Percentiles rank a stretch among this genome's conserved stretches.
Conservation (phyloP, 53 echinoderm and acorn worm genomes). For the Glandiceps talaboti region DNA sequence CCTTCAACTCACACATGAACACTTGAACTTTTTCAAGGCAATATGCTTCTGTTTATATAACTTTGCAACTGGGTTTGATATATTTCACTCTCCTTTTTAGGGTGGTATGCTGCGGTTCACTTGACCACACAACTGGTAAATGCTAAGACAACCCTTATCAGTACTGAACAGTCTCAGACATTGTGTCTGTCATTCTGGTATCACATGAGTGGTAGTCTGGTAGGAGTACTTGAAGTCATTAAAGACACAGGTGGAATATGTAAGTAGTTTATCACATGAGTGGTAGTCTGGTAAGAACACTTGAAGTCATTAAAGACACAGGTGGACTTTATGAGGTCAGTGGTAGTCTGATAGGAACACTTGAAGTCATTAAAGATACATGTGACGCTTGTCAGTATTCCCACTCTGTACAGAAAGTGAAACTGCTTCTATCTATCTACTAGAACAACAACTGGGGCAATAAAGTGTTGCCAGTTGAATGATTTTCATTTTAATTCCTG, state of each 20-base stretch:
- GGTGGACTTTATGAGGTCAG: conserved; percentile 68
- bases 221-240: conserved; percentile 40
- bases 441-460: no score
- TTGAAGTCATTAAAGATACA: conserved; percentile 50
- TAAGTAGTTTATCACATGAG: conserved; percentile 74
- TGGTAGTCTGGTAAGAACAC: conserved; percentile 23
- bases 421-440: no score
- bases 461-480: no score
- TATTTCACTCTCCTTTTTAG: background rate
- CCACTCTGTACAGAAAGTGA: no score
- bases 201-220: conserved; percentile 43
- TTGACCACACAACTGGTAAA: background rate
- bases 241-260: no score
- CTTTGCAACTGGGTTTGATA: no score
- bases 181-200: conserved; percentile 65
- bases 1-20: no score
- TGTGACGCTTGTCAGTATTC: no score
- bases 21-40: no score
- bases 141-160: background rate
- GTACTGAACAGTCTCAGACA: background rate
- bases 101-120: background rate
- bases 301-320: conserved; percentile 50
- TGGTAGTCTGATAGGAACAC: conserved; percentile 24
- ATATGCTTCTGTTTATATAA: no score
- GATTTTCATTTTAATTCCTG: no score